Evolutionary conservation across 2,888 invertebrate species (phyloP).

Genomic region (Glyphotaelius pellucidus): DNA sequence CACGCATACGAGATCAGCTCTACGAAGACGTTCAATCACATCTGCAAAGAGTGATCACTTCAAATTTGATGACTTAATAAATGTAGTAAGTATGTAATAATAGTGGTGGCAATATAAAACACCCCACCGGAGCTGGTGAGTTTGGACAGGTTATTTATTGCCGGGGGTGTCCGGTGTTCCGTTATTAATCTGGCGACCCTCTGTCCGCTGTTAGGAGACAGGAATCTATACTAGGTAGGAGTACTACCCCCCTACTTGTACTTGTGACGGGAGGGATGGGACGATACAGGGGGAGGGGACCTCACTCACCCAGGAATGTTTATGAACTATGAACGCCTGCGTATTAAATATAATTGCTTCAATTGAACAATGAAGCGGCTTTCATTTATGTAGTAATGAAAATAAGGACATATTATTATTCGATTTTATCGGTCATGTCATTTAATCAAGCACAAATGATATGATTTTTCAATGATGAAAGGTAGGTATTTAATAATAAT

Average conservation of each 20-base stretch:
- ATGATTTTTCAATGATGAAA: too few relatives aligned
- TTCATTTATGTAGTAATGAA: neutral
- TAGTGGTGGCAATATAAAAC: neutral
- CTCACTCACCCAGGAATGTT: conserved; percentile 51
- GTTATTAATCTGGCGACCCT: conserved; percentile 64
- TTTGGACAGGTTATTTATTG: conserved; percentile 66
- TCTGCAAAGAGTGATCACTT: neutral
- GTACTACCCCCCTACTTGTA: neutral
- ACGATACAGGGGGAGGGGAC: conserved; percentile 34
- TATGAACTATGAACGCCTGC: conserved; percentile 52
- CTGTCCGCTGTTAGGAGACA: conserved; percentile 14
- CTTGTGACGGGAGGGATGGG: conserved; percentile 31
- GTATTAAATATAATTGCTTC: conserved; percentile 38
- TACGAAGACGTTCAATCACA: neutral
- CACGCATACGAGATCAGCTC: neutral
- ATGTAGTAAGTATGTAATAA: neutral
- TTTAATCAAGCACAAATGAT: neutral
- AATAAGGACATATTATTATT: neutral
- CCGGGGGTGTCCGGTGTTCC: conserved; percentile 64
- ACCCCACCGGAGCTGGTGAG: neutral
- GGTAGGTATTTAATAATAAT: too few relatives aligned
- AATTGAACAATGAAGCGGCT: neutral
- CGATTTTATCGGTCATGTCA: neutral
- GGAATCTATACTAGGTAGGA: conserved; percentile 32
- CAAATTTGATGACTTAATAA: neutral